These are phyloP conservation scores for Chloroceryle inda DNA, from an alignment of 2,797 vertebrate genomes.

Conservation along the genomic window DNA sequence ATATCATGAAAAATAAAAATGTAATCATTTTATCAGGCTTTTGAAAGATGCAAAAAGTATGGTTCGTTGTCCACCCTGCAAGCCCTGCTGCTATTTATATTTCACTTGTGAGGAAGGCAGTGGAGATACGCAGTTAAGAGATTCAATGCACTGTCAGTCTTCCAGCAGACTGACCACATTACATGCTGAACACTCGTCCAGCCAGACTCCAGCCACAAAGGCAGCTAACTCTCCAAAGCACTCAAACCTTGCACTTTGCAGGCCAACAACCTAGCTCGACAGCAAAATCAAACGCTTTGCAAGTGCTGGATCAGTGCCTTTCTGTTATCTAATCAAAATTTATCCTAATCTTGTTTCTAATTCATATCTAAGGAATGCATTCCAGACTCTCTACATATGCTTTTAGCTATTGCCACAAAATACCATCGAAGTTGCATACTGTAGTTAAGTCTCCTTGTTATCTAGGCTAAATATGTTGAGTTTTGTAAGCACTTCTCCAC, in stretches of 20 bases:
- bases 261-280: background rate
- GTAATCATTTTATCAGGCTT: background rate
- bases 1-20: background rate
- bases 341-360: conserved; percentile 49
- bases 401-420: conserved; percentile 47
- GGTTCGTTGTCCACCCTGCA: background rate
- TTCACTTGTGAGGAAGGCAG: background rate
- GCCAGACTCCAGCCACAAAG: conserved; percentile 26
- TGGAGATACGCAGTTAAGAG: background rate
- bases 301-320: background rate
- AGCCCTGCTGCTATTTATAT: background rate
- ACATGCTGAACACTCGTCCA: background rate
- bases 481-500: conserved; percentile 33
- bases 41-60: background rate
- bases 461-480: conserved; percentile 46
- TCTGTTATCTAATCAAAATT: conserved; percentile 52
- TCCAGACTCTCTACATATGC: conserved; percentile 18
- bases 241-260: background rate
- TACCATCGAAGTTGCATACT: background rate
- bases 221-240: conserved; percentile 5
- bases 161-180: background rate
- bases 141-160: background rate
- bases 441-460: conserved; percentile 32
- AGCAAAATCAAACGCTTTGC: background rate
- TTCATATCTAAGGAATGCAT: conserved; percentile 64